Evolutionary conservation across 2,797 vertebrate species (phyloP), one percentile per base, ranked within the genome.

Genomic region (Tympanoctomys barrerae): DNA sequence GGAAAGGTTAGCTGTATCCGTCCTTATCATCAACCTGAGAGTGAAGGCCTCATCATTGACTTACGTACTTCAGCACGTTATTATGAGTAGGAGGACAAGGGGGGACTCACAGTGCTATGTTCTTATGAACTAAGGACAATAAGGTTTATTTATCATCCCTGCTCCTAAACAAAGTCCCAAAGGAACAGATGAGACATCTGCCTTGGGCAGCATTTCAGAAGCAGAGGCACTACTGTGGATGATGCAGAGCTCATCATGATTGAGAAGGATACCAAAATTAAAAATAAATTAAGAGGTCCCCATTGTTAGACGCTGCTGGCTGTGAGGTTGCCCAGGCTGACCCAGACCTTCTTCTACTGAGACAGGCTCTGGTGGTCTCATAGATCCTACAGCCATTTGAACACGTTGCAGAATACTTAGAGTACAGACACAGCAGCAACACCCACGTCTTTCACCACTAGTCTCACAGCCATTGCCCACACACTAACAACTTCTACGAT

Each of bases 1-100:
- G 83, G 92, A 92, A 94, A 91, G 70, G 54, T 85, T 66, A 42
- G 62, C 1, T 5, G 64, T 52, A 59, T 77, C 71, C 0, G 5
- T 81, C 95, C 91, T 95, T 90, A 89, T 78, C 71, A 88, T 87
- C 75, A 92, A 75, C 80, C 79, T 79, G 71, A 91, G 33, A 49
- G 83, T 22, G 62, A 61, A 6, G 84, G 31, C 83, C 68, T 95
- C 46, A 18, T 80, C 84, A 79, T 1, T 68, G 88, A 79, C 24
- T 86, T 7, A 11, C 13, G 16, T 26, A 54, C 71, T 94, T 90
- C 36, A 66, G n/a, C 75, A 71, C 68, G 66, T 85, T 70, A 75
- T 80, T 49, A 22, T 5, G 39, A 78, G 7, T 26, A 3, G 1
- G 9, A 10, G 9, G 3, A 2, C 6, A 1, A 22, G 13, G 68